Conservation (phyloP, 2,113 vertebrate species). For the Leptosomus discolor region DNA sequence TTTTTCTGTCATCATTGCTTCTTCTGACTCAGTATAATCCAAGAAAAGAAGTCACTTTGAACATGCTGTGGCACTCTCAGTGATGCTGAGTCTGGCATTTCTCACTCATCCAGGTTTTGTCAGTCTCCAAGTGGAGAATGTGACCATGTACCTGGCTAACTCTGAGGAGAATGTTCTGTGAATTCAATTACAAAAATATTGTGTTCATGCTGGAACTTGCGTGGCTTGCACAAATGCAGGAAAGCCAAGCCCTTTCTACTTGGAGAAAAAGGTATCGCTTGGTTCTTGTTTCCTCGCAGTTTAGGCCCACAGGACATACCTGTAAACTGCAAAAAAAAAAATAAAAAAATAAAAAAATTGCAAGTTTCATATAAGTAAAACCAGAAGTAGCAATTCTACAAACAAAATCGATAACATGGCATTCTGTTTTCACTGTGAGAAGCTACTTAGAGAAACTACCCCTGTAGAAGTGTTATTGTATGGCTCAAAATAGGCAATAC, state of each 20-base stretch:
- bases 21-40: background rate
- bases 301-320: background rate
- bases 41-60: background rate
- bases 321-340: background rate
- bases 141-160: background rate
- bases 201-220: background rate
- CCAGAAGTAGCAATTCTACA: background rate
- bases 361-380: background rate
- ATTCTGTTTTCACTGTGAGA: background rate
- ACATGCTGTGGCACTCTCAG: background rate
- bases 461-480: background rate
- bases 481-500: background rate
- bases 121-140: background rate
- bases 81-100: background rate
- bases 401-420: background rate
- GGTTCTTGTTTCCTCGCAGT: background rate
- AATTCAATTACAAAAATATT: background rate
- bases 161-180: background rate
- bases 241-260: background rate
- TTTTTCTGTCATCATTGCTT: background rate
- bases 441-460: background rate
- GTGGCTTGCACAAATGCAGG: background rate
- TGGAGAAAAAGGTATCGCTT: background rate
- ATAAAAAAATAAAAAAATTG: no score
- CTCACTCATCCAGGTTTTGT: background rate